Evolutionary conservation across 2,888 invertebrate species (phyloP).

Genomic region (Papilio gigon): DNA sequence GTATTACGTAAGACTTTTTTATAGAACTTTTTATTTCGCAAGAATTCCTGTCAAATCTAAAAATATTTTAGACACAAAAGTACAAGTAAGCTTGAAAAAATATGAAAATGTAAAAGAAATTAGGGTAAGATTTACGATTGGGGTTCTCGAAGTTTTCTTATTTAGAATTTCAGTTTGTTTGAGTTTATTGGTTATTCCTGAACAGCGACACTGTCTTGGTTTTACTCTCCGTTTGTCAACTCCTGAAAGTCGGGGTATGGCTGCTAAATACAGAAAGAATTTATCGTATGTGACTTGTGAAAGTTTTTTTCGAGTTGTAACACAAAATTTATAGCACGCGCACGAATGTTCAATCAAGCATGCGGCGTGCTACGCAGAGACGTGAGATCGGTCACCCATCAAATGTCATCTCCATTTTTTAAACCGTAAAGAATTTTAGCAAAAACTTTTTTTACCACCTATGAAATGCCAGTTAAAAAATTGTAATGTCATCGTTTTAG

Average conservation of each 20-base stretch:
- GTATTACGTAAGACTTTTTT: neutral
- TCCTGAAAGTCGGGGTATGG: neutral
- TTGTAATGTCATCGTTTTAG: no score
- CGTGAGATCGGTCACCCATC: constrained; percentile 14
- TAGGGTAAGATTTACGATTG: constrained; percentile 4
- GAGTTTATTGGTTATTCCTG: neutral
- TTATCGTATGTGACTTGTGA: neutral
- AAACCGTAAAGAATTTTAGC: neutral
- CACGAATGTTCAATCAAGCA: constrained; percentile 30
- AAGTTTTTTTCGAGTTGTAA: neutral
- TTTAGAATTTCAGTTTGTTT: constrained; percentile 10
- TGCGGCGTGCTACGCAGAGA: constrained; percentile 11
- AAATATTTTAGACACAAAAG: neutral
- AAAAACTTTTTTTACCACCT: no score
- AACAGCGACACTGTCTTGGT: neutral
- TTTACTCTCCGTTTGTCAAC: neutral
- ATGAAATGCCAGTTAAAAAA: no score
- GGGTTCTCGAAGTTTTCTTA: constrained; percentile 9
- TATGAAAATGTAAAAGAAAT: constrained; percentile 12
- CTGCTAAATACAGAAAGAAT: neutral
- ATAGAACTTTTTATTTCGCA: neutral
- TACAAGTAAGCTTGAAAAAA: neutral
- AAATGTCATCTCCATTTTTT: constrained; percentile 1
- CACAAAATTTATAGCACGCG: constrained; percentile 10
- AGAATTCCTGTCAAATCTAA: neutral